These are phyloP conservation scores for Ceratina australensis DNA, from an alignment of 1,140 invertebrate species.

Conservation along the genomic window DNA sequence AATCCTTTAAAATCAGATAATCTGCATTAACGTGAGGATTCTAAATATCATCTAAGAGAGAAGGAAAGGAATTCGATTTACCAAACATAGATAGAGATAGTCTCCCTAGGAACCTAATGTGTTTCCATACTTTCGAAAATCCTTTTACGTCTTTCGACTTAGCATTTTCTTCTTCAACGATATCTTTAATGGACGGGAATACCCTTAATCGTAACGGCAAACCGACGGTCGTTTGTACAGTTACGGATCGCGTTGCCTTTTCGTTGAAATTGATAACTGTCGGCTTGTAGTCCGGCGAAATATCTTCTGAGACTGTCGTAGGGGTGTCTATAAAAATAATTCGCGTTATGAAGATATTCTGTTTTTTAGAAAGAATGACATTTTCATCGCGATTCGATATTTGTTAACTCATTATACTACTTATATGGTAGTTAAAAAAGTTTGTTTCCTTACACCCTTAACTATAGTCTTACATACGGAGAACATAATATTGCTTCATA, in stretches of 20 bases:
- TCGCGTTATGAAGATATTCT: background rate
- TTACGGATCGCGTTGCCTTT: conserved; percentile 65
- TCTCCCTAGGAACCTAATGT: conserved; percentile 73
- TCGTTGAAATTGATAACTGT: conserved; percentile 37
- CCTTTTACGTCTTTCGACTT: conserved; percentile 55
- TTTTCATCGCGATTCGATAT: too few species aligned
- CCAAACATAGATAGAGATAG: conserved; percentile 75
- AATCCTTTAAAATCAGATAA: conserved; percentile 71
- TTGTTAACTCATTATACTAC: too few species aligned
- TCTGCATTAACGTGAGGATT: too few species aligned
- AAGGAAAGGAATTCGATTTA: conserved; percentile 59
- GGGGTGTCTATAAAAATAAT: conserved; percentile 52
- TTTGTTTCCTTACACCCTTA: too few species aligned
- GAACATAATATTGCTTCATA: too few species aligned
- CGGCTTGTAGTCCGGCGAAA: conserved; percentile 47
- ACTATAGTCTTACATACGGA: too few species aligned
- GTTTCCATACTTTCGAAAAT: conserved; percentile 64
- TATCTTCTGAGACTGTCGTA: conserved; percentile 61
- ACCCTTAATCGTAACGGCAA: conserved; percentile 78
- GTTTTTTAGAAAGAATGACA: too few species aligned
- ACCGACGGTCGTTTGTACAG: conserved; percentile 76
- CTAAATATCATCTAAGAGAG: too few species aligned
- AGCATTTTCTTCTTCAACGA: conserved; percentile 64
- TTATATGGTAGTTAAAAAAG: too few species aligned
- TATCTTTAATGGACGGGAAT: conserved; percentile 74